Conservation (phyloP, 2,888 invertebrate genomes). For the Cantharis lateralis region DNA sequence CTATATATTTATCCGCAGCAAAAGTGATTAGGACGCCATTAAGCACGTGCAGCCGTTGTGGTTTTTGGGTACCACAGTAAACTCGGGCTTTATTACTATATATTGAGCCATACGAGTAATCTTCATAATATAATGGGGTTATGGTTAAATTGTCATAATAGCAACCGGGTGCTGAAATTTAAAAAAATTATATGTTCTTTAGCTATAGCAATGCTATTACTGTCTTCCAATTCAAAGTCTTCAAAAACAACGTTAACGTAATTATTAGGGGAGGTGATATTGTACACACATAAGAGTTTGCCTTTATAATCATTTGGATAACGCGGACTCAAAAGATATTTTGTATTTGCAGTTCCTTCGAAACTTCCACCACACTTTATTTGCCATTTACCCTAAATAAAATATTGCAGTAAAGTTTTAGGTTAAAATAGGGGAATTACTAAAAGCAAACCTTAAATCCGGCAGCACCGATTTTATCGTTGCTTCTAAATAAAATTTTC, state of each 20-base stretch:
- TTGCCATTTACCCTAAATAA: constrained; percentile 62
- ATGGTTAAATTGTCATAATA: constrained; percentile 64
- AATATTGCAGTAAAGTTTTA: constrained; percentile 40
- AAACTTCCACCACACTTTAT: constrained; percentile 75
- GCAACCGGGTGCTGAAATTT: neutral
- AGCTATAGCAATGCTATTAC: neutral
- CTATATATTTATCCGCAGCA: constrained; percentile 61
- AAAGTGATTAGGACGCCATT: constrained; percentile 58
- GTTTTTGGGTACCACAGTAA: constrained; percentile 59
- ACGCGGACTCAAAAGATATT: constrained; percentile 72
- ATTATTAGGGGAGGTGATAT: constrained; percentile 59
- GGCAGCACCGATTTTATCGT: too few relatives aligned
- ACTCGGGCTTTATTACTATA: constrained; percentile 27
- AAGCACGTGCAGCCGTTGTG: constrained; percentile 49
- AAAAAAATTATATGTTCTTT: too few relatives aligned
- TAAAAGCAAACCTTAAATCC: too few relatives aligned
- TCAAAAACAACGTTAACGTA: constrained; percentile 63
- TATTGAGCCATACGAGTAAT: neutral
- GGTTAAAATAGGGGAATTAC: too few relatives aligned
- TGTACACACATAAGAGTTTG: constrained; percentile 68
- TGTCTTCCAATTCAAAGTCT: constrained; percentile 61
- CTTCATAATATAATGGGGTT: constrained; percentile 5
- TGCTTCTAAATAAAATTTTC: too few relatives aligned
- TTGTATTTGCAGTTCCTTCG: constrained; percentile 57
- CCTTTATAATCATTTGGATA: constrained; percentile 69